Evolutionary conservation across 2,113 vertebrate species (phyloP), one percentile per base, ranked within the genome.

Genomic region (Crotalus viridis): DNA sequence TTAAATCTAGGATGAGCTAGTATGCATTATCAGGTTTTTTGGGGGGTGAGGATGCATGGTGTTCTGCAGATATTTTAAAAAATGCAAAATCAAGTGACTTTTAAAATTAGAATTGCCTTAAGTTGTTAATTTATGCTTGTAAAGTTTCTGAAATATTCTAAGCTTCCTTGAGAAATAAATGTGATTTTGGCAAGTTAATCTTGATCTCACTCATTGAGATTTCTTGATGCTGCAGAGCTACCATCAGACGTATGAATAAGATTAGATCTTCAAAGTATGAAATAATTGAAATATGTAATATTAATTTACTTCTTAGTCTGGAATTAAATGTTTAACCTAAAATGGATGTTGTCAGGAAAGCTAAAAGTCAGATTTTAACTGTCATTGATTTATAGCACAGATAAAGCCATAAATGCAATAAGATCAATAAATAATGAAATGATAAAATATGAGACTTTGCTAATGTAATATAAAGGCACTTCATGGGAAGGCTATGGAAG

Each of bases 101-200:
- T 91, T 48, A 94, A 94, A 96, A 94, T 97, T 94, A 93, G 56
- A 56, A 19, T 86, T 94, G 92, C 92, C 92, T 95, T 89, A 87
- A 91, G 55, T 43, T 57, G 91, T 85, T 96, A 24, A 96, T 93
- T 95, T 93, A 91, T 94, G 93, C 89, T 87, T 57, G 6, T 0
- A 0, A 85, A 91, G 33, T 89, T 57, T 89, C 93, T 89, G 26
- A 93, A 57, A 22, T 26, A 6, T 92, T 95, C 48, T 93, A 21
- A 86, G 9, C 59, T 5, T 91, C 59, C 95, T 92, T 24, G 56
- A 89, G 28, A 39, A 90, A 54, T 56, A 57, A 88, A n/a, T 59
- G 91, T 10, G 3, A 43, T 64, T 94, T 69, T 43, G 28, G 0
- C 0, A 61, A 74, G 51, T 7, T 94, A n/a, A 93, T 48, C 90